phyloP scores from a whole-genome alignment of 2,888 invertebrate species.

The Hermaeophaga mercurialis region DNA sequence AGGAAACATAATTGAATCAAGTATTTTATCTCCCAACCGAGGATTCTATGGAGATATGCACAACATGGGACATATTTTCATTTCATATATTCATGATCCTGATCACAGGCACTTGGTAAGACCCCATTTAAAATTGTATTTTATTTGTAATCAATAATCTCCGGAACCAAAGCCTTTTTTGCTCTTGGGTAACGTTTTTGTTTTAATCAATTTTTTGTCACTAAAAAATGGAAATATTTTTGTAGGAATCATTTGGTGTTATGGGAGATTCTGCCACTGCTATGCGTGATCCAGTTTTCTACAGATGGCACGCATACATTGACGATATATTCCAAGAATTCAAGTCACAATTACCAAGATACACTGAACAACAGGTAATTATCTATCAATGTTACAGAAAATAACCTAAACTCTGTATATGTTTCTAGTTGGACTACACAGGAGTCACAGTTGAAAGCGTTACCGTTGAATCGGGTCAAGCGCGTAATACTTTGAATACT shows the following conservation, averaged over 20 bases:
- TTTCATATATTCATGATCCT: conserved; percentile 80
- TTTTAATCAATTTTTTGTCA: background rate
- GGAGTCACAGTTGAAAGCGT: conserved; percentile 67
- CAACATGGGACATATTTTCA: conserved; percentile 80
- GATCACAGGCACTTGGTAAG: conserved; percentile 74
- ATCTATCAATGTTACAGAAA: too few relatives aligned
- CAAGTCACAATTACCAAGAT: conserved; percentile 72
- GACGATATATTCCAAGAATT: conserved; percentile 79
- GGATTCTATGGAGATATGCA: conserved; percentile 79
- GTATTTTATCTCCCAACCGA: conserved; percentile 70
- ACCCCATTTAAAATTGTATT: conserved; percentile 18
- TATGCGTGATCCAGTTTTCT: conserved; percentile 87
- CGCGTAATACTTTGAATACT: conserved; percentile 65
- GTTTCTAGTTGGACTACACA: conserved; percentile 66
- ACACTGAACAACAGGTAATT: conserved; percentile 64
- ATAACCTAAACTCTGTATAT: background rate
- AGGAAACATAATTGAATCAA: conserved; percentile 80
- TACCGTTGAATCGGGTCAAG: conserved; percentile 61
- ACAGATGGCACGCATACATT: conserved; percentile 82
- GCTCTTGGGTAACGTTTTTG: too few relatives aligned
- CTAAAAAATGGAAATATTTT: conserved; percentile 1
- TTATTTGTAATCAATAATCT: too few relatives aligned
- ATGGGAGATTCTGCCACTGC: conserved; percentile 86
- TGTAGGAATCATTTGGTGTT: conserved; percentile 78
- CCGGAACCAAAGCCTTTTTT: too few relatives aligned